phyloP scores from a whole-genome alignment of 2,797 vertebrate species.

The Eremophila alpestris region DNA sequence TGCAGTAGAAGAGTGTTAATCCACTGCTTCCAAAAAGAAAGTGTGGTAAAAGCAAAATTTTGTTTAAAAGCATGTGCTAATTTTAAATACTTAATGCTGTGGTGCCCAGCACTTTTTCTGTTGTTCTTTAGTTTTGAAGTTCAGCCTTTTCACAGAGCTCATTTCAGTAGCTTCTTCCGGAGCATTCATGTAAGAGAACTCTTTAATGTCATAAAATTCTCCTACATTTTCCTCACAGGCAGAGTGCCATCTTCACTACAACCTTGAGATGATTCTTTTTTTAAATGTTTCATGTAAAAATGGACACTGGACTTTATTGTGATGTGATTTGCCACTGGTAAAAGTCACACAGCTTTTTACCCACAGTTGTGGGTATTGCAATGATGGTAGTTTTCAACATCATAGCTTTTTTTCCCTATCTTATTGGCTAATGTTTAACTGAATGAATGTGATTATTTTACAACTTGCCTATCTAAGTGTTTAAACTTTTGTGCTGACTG shows the following conservation, averaged over 20 bases:
- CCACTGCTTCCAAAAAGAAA: not conserved
- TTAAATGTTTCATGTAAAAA: not conserved
- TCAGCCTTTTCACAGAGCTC: not conserved
- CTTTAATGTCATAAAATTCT: not conserved
- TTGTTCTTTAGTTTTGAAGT: not conserved
- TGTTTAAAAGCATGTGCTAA: not conserved
- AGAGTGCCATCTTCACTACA: not conserved
- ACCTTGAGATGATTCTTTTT: not conserved
- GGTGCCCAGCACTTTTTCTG: not conserved
- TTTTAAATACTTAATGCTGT: not conserved
- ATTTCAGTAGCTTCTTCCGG: not conserved
- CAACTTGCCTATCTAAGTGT: slow-evolving; percentile 30
- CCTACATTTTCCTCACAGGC: not conserved
- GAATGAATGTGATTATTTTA: slow-evolving; percentile 54
- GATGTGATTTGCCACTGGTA: not conserved
- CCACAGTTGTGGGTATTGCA: not conserved
- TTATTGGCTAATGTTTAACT: slow-evolving; percentile 65
- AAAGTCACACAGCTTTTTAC: not conserved
- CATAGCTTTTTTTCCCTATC: not conserved
- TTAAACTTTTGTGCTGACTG: slow-evolving; percentile 64
- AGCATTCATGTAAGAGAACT: not conserved
- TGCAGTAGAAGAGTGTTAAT: not conserved
- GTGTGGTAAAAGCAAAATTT: not conserved
- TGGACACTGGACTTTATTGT: not conserved
- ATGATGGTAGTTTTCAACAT: not conserved